Base-by-base conservation (phyloP, 2,797 vertebrate genomes). In the Pyrocephalus nanus region DNA sequence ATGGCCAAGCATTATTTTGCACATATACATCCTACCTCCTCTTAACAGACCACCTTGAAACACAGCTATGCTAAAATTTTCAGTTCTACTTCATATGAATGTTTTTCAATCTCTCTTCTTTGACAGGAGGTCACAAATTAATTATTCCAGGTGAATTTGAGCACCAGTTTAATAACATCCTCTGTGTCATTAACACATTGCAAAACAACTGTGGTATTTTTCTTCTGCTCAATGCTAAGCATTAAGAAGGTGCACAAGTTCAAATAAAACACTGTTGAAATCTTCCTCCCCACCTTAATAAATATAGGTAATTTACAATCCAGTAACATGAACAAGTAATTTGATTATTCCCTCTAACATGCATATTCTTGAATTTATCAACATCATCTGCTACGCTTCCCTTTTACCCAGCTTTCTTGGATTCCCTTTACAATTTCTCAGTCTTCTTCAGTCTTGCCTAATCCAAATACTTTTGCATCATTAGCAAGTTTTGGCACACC, bases 401-500 rank as follows among this genome's bases (percentile, higher is more conserved):
- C 95, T 94, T 96, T 96, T 82, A 95, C 83, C 92, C 73, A 94
- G 62, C 66, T 94, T 94, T 95, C 76, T 84, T 96, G 88, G 79
- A 92, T 90, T 91, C 85, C 34, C 73, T 92, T 84, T 86, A 61
- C 72, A 90, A 77, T 77, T 93, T 83, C 93, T 72, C 67, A 90
- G 90, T 54, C 92, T 78, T 92, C 90, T 88, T 84, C 94, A 79
- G 0, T 64, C 91, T 94, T 96, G 90, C 92, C 80, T 94, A 90
- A 96, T 92, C 66, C 88, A 93, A 96, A 97, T 95, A 94, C 71
- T 94, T 96, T 58, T 80, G 71, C 83, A 96, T 96, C 86, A 95
- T 92, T 96, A 97, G 80, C 90, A 85, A 88, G 74, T 95, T 96
- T 95, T 97, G 93, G 94, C 95, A 95, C 83, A 91, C 34, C 93